Evolutionary conservation across 2,888 invertebrate genomes (phyloP).

Genomic region (Nomada flava): DNA sequence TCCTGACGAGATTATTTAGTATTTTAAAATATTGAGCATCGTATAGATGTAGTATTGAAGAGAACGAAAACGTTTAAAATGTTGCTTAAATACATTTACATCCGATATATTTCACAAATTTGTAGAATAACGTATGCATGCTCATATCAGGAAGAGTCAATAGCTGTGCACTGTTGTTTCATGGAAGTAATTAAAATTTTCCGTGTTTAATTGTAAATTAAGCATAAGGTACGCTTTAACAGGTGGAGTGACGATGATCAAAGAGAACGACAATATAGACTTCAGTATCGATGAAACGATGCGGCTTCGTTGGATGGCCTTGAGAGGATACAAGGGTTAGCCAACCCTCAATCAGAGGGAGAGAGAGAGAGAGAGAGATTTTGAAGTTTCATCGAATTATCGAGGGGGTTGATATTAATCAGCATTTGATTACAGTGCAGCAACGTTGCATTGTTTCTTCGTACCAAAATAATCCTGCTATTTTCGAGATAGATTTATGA

Average conservation of each 20-base stretch:
- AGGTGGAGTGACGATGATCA: constrained; percentile 35
- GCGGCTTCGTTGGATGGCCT: constrained; percentile 48
- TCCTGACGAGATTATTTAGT: too few relatives aligned
- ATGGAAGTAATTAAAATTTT: constrained; percentile 16
- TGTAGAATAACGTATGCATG: not conserved
- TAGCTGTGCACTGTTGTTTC: not conserved
- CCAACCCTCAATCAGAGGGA: constrained; percentile 27
- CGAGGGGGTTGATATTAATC: constrained; percentile 74
- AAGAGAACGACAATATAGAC: constrained; percentile 37
- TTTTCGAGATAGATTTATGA: not conserved
- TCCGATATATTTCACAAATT: not conserved
- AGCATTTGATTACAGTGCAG: constrained; percentile 60
- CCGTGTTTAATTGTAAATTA: constrained; percentile 36
- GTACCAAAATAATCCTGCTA: not conserved
- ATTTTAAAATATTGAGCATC: too few relatives aligned
- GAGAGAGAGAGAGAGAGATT: constrained; percentile 20
- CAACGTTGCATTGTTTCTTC: constrained; percentile 31
- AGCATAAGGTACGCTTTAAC: constrained; percentile 8
- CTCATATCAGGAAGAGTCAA: not conserved
- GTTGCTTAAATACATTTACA: not conserved
- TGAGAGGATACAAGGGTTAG: constrained; percentile 53
- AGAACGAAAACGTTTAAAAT: too few relatives aligned
- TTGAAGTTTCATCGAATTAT: constrained; percentile 69
- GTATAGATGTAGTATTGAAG: too few relatives aligned
- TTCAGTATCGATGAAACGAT: constrained; percentile 44